Percentiles rank a stretch among this genome's conserved stretches.
Conservation (phyloP, 2,113 vertebrate species). For the Myrmecobius fasciatus region DNA sequence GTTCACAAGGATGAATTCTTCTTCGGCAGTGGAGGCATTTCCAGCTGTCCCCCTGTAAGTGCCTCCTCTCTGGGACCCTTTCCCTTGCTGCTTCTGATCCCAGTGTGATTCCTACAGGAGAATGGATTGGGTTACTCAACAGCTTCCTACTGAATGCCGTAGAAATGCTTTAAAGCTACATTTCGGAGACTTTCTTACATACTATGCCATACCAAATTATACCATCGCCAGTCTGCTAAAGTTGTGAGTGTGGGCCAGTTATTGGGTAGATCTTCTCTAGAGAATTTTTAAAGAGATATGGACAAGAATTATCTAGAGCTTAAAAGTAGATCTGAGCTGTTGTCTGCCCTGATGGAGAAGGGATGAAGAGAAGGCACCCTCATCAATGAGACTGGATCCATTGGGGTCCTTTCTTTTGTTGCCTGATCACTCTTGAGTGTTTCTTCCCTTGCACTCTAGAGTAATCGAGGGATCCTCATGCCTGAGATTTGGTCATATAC, state of each 20-base stretch:
- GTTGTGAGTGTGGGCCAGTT: background rate
- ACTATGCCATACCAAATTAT: background rate
- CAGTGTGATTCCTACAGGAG: background rate
- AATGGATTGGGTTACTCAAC: background rate
- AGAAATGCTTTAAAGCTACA: background rate
- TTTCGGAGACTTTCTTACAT: background rate
- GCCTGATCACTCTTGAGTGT: background rate
- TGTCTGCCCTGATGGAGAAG: background rate
- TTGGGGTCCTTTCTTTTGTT: background rate
- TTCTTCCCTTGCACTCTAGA: background rate
- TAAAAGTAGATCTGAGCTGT: background rate
- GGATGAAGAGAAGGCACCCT: background rate
- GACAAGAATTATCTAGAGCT: background rate
- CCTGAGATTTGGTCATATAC: background rate
- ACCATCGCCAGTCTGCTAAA: background rate
- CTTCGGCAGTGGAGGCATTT: constrained; percentile 92
- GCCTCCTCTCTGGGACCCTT: constrained; percentile 10
- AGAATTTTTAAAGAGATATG: background rate
- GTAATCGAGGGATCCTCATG: background rate
- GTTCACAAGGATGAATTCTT: constrained; percentile 95
- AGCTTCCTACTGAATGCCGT: background rate
- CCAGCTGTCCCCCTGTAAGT: constrained; percentile 93
- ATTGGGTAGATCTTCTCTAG: background rate
- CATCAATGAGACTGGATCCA: background rate
- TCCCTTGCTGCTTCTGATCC: background rate